Conservation (phyloP, 2,113 vertebrate species). For the Paracanthobrama guichenoti region DNA sequence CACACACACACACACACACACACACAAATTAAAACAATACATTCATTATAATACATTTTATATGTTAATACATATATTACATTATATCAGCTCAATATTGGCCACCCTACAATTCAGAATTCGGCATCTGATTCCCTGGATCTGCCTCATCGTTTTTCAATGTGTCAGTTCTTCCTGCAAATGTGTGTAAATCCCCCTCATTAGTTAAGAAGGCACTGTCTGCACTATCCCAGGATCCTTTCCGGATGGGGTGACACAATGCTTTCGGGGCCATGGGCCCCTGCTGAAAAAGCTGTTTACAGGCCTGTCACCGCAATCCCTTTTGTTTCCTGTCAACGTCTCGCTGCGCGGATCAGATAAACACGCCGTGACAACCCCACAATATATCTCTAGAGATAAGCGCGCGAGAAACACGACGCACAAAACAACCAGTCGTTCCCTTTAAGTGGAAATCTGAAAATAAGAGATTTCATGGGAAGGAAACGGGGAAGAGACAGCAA, state of each 20-base stretch:
- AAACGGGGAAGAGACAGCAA: constrained; percentile 31
- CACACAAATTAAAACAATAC: too few species aligned
- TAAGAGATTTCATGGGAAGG: neutral
- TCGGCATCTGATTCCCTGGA: neutral
- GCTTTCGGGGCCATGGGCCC: neutral
- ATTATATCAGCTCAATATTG: neutral
- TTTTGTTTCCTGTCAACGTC: constrained; percentile 35
- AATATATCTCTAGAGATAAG: constrained; percentile 70
- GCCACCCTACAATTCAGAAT: neutral
- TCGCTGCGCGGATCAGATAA: constrained; percentile 64
- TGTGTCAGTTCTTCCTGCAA: constrained; percentile 59
- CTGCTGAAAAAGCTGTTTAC: constrained; percentile 34
- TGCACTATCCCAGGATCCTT: neutral
- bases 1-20: too few species aligned
- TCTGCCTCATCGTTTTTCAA: constrained; percentile 31
- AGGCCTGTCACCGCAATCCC: constrained; percentile 25
- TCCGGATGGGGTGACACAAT: neutral
- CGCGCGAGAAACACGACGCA: constrained; percentile 30
- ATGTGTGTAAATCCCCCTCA: constrained; percentile 64
- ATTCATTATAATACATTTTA: too few species aligned
- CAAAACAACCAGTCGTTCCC: constrained; percentile 28
- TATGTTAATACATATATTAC: too few species aligned
- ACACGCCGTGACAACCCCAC: constrained; percentile 57
- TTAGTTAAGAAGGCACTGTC: constrained; percentile 54
- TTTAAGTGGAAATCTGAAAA: constrained; percentile 16